Base-by-base conservation (phyloP, 2,888 invertebrate species). In the Diaperis boleti region DNA sequence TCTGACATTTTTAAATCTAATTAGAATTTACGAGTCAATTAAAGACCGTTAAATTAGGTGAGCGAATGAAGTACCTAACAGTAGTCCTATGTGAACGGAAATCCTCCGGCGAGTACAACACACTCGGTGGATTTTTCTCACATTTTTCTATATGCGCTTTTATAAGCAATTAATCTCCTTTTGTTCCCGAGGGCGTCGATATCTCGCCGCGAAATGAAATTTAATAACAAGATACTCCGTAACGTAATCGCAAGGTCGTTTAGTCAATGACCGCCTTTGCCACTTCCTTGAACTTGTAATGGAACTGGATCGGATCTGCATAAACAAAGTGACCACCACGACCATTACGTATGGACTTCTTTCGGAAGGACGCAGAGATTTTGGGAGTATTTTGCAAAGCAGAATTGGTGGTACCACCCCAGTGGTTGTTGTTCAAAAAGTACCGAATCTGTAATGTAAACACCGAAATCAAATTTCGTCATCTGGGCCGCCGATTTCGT, bases 211-310 rank as follows among this genome's bases (percentile, higher is more conserved):
- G 18, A 22, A 10, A 29, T 45, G 47, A 14, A 57, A 57, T 47
- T 47, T 37, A 35, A 47, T 59, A 47, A 45, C 35, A 35, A 57
- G 39, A 39, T 31, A 29, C 26, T 33, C 45, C 56, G 45, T 52
- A 60, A 52, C 59, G 67, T 67, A 69, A 69, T 70, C 62, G 71
- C 77, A 78, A 78, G 78, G 78, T 76, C 78, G 78, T 75, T 76
- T 78, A 76, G 77, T 77, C 77, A 77, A 76, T 70, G 77, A 76
- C 76, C 77, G 76, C 71, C 68, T 74, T 72, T 73, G 67, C 72
- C 69, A 78, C 77, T 78, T 78, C 76, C 78, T 77, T 77, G 76
- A 76, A 77, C 77, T 76, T 77, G 74, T 67, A 65, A 70, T 65
- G 65, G 69, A 73, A 73, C 72, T 74, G 71, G 74, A 74, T 74